Evolutionary conservation across 2,888 invertebrate genomes (phyloP), one percentile per base, ranked within the genome.

Genomic region (Agrochola lota): DNA sequence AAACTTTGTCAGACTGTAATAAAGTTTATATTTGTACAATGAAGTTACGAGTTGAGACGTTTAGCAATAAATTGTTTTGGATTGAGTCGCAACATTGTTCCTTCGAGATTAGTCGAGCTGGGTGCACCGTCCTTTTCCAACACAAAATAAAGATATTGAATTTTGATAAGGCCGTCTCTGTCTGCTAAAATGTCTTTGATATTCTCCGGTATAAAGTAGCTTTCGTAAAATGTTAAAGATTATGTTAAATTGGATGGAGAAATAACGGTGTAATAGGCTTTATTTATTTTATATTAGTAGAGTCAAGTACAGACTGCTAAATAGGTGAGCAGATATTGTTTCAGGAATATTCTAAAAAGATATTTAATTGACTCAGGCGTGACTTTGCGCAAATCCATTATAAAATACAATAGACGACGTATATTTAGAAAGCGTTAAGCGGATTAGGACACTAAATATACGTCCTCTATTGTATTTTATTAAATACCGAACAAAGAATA

Each of bases 91-190:
- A 94, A 96, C 95, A 94, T 95, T 96, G 95, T 96, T 94, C 89
- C 92, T 92, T 94, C 93, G 91, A 95, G 95, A 95, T 96, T 95
- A 95, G 93, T 94, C 87, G 91, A 90, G 94, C 91, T 91, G 92
- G 93, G 92, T 93, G 92, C 94, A 93, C 92, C 92, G 93, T 96
- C 95, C 95, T 94, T 94, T 93, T 95, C 95, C 92, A 92, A 92
- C 94, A 91, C 93, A 93, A 95, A 90, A 95, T 96, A 95, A 95
- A 96, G 95, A 95, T 96, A 96, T 96, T 94, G 95, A 95, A 95
- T 94, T 94, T 94, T 93, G 95, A 96, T 96, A 95, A 94, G 90
- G 89, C 91, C 88, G 87, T 93, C 93, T 94, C 94, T 93, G 90
- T 94, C 94, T 92, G 83, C 84, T 87, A 87, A 90, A 90, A 91